These are phyloP conservation scores for Drosophila paranaensis DNA, from an alignment of 2,888 invertebrate genomes.

Conservation along the genomic window DNA sequence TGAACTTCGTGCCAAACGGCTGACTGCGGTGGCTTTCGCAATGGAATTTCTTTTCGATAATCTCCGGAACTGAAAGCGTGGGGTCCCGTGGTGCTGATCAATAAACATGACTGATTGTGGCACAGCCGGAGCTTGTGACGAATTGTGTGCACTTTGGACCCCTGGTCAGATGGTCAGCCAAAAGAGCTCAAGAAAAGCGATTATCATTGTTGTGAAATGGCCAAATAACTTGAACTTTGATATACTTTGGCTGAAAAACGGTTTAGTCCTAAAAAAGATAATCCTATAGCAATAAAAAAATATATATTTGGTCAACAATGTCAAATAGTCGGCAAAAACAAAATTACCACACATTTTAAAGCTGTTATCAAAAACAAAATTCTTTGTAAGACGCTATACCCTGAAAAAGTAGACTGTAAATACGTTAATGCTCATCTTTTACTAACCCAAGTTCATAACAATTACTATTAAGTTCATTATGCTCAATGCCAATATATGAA, in stretches of 20 bases:
- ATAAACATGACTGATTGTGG: slow-evolving; percentile 56
- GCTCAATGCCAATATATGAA: background rate
- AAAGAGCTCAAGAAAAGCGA: background rate
- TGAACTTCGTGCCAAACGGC: slow-evolving; percentile 62
- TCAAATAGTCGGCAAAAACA: background rate
- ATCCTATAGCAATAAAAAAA: background rate
- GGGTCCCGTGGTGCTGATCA: slow-evolving; percentile 26
- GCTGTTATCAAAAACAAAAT: background rate
- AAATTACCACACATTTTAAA: background rate
- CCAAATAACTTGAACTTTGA: slow-evolving; percentile 6
- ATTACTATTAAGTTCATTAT: slow-evolving; percentile 4
- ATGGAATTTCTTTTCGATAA: slow-evolving; percentile 34
- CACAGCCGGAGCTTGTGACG: slow-evolving; percentile 14
- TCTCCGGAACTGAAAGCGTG: slow-evolving; percentile 45
- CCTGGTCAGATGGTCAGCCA: slow-evolving; percentile 3
- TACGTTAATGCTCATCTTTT: background rate
- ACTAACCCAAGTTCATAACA: slow-evolving; percentile 10
- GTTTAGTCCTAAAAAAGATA: background rate
- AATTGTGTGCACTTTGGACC: slow-evolving; percentile 20
- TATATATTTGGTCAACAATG: background rate
- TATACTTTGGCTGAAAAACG: background rate
- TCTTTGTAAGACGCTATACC: background rate
- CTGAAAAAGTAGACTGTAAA: background rate
- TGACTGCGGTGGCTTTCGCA: slow-evolving; percentile 40
- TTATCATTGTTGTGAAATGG: slow-evolving; percentile 40